phyloP scores from a whole-genome alignment of 2,113 vertebrate species.

The Pollimyrus isidori region DNA sequence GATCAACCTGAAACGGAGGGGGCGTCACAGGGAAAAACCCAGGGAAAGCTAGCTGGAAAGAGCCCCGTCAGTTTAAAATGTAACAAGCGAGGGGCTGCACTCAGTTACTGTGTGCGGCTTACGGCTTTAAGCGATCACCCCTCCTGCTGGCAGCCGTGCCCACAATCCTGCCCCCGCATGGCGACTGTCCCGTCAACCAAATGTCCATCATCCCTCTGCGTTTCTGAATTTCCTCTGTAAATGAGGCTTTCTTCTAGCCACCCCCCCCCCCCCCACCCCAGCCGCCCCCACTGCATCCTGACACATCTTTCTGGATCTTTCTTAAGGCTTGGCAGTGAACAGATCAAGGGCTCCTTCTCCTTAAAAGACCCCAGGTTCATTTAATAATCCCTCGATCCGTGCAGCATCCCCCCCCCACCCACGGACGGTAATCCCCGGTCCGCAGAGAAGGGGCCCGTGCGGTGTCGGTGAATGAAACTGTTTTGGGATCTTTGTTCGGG shows the following conservation, averaged over 20 bases:
- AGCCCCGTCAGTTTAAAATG: background rate
- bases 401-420: background rate
- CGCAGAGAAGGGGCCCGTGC: conserved; percentile 47
- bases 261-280: background rate
- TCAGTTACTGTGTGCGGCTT: background rate
- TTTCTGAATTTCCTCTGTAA: background rate
- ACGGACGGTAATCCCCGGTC: conserved; percentile 34
- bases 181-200: background rate
- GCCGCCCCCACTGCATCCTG: background rate
- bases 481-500: conserved; percentile 56
- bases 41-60: background rate
- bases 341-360: conserved; percentile 23
- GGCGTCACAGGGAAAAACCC: background rate
- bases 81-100: background rate
- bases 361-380: conserved; percentile 18
- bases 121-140: too few relatives aligned
- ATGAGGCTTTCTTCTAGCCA: background rate
- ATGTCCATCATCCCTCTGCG: background rate
- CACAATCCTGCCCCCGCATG: too few relatives aligned
- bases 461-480: conserved; percentile 50
- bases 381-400: conserved; percentile 10
- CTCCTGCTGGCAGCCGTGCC: background rate
- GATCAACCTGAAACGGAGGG: background rate
- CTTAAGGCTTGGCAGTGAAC: conserved; percentile 3
- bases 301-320: background rate